Conservation (phyloP, 92 coral and sea anemone species). For the Bergia sp. region DNA sequence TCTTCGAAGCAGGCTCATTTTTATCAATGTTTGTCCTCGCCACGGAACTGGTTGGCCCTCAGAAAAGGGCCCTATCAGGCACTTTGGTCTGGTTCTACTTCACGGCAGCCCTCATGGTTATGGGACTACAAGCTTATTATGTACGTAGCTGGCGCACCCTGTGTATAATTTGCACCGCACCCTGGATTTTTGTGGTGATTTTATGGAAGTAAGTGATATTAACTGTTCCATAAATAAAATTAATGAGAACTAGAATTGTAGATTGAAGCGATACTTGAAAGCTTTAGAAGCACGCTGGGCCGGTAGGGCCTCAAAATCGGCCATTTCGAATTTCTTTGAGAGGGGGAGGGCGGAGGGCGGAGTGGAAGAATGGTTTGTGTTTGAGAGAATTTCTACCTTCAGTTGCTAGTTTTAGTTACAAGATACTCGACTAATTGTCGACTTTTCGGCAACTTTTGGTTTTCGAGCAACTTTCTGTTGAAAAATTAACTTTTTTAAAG, state of each 20-base stretch:
- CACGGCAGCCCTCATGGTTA: conserved; percentile 57
- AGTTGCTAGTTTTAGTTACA: no score
- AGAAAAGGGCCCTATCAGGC: conserved; percentile 71
- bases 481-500: no score
- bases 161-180: conserved; percentile 74
- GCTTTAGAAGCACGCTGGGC: no score
- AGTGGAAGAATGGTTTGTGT: no score
- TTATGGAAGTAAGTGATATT: conserved; percentile 81
- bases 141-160: conserved; percentile 76
- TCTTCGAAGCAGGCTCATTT: conserved; percentile 71
- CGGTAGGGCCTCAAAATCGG: no score
- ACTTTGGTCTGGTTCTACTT: conserved; percentile 78
- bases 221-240: neutral
- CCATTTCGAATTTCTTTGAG: no score
- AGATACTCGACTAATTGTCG: no score
- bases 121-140: conserved; percentile 71
- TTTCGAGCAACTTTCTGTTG: no score
- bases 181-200: conserved; percentile 69
- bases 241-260: neutral
- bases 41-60: conserved; percentile 85
- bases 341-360: no score
- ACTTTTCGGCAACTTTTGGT: no score
- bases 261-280: neutral
- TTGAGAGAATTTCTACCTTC: no score
- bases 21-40: conserved; percentile 76